Percentiles rank a stretch among this genome's conserved stretches.
phyloP scores from a whole-genome alignment of 2,113 vertebrate genomes.

The Theristicus caerulescens region DNA sequence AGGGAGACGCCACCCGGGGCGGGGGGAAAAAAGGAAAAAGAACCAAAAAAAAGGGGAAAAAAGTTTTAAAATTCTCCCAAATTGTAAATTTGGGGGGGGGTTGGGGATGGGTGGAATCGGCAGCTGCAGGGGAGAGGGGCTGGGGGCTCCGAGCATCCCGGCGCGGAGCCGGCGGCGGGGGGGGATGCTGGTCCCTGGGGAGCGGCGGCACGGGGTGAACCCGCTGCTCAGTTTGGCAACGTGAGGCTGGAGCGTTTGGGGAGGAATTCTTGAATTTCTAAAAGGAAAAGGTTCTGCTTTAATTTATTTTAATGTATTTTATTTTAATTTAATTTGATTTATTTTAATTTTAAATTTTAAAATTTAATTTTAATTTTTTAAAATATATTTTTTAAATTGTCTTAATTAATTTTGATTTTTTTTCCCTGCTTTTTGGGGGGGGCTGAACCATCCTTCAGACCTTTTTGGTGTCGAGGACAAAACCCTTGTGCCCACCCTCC shows the following conservation, averaged over 20 bases:
- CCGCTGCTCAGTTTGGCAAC: accelerated
- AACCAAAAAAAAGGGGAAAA: neutral
- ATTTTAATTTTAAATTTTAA: neutral
- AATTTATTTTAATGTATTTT: neutral
- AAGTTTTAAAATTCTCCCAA: neutral
- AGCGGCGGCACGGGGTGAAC: neutral
- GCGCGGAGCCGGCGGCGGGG: neutral
- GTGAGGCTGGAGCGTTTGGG: neutral
- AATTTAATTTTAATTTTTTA: neutral
- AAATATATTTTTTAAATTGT: neutral
- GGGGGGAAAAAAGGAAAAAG: neutral
- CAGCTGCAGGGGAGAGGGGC: neutral
- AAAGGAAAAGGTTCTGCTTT: neutral
- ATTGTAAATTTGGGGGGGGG: neutral
- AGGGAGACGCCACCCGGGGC: neutral
- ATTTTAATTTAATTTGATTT: neutral
- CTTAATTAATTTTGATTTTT: neutral
- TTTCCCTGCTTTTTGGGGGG: neutral
- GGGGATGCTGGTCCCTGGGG: neutral
- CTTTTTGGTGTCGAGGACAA: neutral
- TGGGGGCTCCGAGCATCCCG: neutral
- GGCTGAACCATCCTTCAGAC: neutral
- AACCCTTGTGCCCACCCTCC: neutral
- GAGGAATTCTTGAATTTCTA: neutral
- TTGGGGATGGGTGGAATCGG: neutral